Evolutionary conservation across 2,797 vertebrate genomes (phyloP), one percentile per base, ranked within the genome.

Genomic region (Poeciliopsis gracilis): DNA sequence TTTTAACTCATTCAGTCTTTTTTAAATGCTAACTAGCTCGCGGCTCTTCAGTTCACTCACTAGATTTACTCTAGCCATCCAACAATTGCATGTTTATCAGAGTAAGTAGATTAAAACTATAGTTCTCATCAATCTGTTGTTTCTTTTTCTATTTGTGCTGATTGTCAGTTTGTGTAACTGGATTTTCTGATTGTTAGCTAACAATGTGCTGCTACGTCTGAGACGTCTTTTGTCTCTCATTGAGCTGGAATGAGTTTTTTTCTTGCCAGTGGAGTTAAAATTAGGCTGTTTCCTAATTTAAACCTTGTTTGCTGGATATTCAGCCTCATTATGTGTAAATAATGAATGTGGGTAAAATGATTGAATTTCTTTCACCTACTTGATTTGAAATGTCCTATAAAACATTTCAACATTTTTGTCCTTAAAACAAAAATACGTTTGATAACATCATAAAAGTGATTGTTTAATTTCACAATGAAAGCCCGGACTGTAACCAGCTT

Each of bases 261-360:
- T 11, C 38, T 69, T 59, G 33, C 61, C 63, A 53, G 73, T 67
- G 51, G 74, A 82, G 79, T 84, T 12, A 51, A 72, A 72, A 77
- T 41, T 73, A 13, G 77, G 28, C 43, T 23, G 15, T 53, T 79
- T 71, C 71, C 20, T 81, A 45, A 82, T 38, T 72, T 63, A 38
- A 73, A 59, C 77, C 43, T 78, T 46, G 77, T 85, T 79, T 76
- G 81, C 72, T 82, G 77, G 63, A 84, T 33, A 70, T 79, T 90
- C 78, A 88, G 87, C 86, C 88, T 88, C 85, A 84, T 81, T 38
- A 43, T 84, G 67, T 82, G 61, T 82, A 16, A 69, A 66, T 73
- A 4, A 75, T 80, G 87, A 92, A 91, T 90, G 91, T 92, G 76
- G 45, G 75, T 83, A 74, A 77, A 59, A 2, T 28, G 57, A 81